Evolutionary conservation across 2,797 vertebrate species (phyloP).

Genomic region (Mallotus villosus): DNA sequence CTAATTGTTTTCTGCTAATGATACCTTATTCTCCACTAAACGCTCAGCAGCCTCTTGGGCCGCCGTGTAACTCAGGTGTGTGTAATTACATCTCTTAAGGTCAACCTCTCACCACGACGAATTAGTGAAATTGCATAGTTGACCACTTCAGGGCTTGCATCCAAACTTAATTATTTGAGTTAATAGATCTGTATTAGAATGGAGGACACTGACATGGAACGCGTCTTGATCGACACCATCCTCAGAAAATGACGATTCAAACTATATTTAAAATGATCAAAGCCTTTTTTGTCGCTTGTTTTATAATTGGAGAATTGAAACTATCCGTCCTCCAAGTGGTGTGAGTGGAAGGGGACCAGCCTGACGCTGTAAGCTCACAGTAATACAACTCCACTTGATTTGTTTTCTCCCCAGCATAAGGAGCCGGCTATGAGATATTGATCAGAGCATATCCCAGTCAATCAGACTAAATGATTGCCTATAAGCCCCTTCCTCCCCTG

Average conservation of each 20-base stretch:
- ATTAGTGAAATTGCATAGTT: slow-evolving; percentile 85
- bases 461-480: slow-evolving; percentile 79
- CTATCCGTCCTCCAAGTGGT: slow-evolving; percentile 15
- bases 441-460: slow-evolving; percentile 73
- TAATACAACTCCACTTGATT: slow-evolving; percentile 60
- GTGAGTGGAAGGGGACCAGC: slow-evolving; percentile 42
- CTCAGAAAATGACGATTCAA: slow-evolving; percentile 27
- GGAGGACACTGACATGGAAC: slow-evolving; percentile 57
- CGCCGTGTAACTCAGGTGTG: slow-evolving; percentile 80
- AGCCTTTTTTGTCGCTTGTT: too few species aligned
- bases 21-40: slow-evolving; percentile 76
- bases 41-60: slow-evolving; percentile 73
- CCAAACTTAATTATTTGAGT: slow-evolving; percentile 81
- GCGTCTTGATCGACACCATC: slow-evolving; percentile 31
- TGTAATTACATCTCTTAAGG: slow-evolving; percentile 86
- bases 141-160: slow-evolving; percentile 80
- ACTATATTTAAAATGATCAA: too few species aligned
- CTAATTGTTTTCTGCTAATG: slow-evolving; percentile 82
- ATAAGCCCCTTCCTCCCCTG: slow-evolving; percentile 56
- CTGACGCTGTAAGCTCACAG: slow-evolving; percentile 49
- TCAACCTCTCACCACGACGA: slow-evolving; percentile 83
- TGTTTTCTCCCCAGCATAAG: slow-evolving; percentile 66
- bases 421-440: slow-evolving; percentile 70
- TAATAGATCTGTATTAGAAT: slow-evolving; percentile 74
- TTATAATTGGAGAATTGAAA: not conserved